Evolutionary conservation across 2,797 vertebrate genomes (phyloP), one percentile per base, ranked within the genome.

Genomic region (Chromobotia macracanthus): DNA sequence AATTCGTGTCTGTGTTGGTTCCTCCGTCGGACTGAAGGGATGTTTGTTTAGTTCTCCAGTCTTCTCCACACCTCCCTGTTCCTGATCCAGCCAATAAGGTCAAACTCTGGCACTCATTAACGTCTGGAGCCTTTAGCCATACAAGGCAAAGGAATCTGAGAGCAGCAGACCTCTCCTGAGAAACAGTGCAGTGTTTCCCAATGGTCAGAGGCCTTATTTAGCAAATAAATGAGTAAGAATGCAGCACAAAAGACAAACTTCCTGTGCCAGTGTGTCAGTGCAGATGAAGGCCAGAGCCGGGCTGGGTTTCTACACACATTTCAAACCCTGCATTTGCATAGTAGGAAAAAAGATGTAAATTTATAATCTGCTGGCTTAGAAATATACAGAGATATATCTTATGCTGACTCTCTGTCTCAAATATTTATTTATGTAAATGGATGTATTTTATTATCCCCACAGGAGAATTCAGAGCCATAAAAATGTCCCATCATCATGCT

Each of bases 101-200:
- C n/a, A n/a, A n/a, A n/a, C n/a, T n/a, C n/a, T n/a, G n/a, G n/a
- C n/a, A n/a, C n/a, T n/a, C n/a, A n/a, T n/a, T n/a, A 31, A 11
- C 28, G 60, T 58, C 72, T 55, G 79, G 72, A 80, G 82, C 68
- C n/a, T 77, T 75, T 85, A 75, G 64, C 84, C 84, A 82, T 86
- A 86, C 84, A 86, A 86, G 84, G 84, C 70, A 67, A 86, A 86
- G 82, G 84, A 86, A 86, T 86, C 80, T 46, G 73, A 48, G 63
- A 69, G 71, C 75, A 35, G 44, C 66, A 66, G 78, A 81, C 61
- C 41, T 79, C 79, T 86, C 84, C 84, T 86, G 84, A 83, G 80
- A 80, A 81, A 81, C 64, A 60, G 31, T 70, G 18, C 53, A 23
- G 28, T 51, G 31, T 77, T 80, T 66, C 60, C 71, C 66, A 84